These are phyloP conservation scores for Macrophya annulata DNA, from an alignment of 2,888 invertebrate genomes.

Conservation along the genomic window DNA sequence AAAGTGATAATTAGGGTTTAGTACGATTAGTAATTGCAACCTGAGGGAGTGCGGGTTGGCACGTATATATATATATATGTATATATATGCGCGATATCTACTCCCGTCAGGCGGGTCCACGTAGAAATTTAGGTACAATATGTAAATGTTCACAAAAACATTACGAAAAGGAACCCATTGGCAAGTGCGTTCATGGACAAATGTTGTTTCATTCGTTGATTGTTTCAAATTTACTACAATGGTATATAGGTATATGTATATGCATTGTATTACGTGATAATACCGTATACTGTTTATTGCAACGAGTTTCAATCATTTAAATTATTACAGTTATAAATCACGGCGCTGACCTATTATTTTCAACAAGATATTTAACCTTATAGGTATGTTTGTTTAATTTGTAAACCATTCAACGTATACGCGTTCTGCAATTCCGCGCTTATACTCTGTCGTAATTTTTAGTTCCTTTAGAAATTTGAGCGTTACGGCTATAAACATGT, in stretches of 20 bases:
- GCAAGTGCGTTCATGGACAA: not conserved
- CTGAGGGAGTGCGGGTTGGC: not conserved
- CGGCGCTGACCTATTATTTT: not conserved
- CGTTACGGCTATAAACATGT: not conserved
- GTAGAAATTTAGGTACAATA: not conserved
- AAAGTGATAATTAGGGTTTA: conserved; percentile 10
- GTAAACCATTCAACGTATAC: too few relatives aligned
- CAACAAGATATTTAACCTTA: not conserved
- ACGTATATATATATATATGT: not conserved
- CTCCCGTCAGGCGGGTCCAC: not conserved
- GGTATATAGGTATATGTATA: too few relatives aligned
- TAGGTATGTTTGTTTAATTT: too few relatives aligned
- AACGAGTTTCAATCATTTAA: too few relatives aligned
- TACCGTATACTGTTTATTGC: too few relatives aligned
- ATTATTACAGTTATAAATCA: not conserved
- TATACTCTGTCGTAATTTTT: too few relatives aligned
- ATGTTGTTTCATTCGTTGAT: not conserved
- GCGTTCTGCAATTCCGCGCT: too few relatives aligned
- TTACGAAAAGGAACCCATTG: not conserved
- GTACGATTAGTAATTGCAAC: conserved; percentile 6
- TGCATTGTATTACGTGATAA: too few relatives aligned
- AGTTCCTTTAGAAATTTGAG: not conserved
- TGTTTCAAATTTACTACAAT: too few relatives aligned
- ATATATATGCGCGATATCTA: not conserved
- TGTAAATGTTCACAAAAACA: not conserved